Percentiles rank a stretch among this genome's conserved stretches.
phyloP scores from a whole-genome alignment of 1,140 invertebrate species.

The Propsilocerus akamusi region DNA sequence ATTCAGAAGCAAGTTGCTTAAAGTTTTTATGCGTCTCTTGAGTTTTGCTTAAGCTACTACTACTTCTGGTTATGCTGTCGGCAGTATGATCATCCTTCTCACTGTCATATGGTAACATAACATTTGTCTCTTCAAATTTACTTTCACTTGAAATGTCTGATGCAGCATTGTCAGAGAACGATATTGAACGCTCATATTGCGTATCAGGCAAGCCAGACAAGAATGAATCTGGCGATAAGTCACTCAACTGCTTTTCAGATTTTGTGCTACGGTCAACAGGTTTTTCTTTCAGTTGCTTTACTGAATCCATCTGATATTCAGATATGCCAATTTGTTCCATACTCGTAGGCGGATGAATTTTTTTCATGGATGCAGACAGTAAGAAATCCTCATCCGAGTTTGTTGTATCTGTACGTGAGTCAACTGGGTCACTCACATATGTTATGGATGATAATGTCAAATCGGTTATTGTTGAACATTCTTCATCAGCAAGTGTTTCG shows the following conservation, averaged over 20 bases:
- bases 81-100: not conserved
- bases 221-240: not conserved
- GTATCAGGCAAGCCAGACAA: not conserved
- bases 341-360: too few relatives aligned
- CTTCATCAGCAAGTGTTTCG: not conserved
- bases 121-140: not conserved
- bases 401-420: not conserved
- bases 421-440: not conserved
- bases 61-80: not conserved
- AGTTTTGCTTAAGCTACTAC: slow-evolving; percentile 1
- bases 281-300: not conserved
- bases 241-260: not conserved
- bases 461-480: not conserved
- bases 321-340: too few relatives aligned
- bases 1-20: not conserved
- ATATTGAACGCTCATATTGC: not conserved
- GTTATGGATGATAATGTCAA: not conserved
- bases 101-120: not conserved
- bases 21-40: not conserved
- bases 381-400: not conserved
- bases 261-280: not conserved
- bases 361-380: not conserved
- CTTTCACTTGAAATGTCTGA: not conserved
- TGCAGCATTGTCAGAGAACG: not conserved
- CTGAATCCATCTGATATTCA: too few relatives aligned